These are phyloP conservation scores for Leucania comma DNA, from an alignment of 2,888 invertebrate genomes.

Conservation along the genomic window DNA sequence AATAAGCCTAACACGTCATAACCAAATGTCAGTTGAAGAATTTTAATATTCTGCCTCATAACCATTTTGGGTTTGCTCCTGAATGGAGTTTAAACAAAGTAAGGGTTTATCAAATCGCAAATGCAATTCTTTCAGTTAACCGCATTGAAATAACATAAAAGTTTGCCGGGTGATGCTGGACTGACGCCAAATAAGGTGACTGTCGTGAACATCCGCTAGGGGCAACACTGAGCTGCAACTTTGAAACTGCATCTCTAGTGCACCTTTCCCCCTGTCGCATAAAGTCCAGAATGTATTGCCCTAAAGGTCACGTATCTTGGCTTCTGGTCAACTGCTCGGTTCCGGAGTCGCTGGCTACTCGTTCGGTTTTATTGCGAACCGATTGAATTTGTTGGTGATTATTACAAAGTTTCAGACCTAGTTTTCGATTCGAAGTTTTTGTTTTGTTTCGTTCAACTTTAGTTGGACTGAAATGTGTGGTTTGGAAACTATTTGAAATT, in stretches of 20 bases:
- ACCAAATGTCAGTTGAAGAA: constrained; percentile 15
- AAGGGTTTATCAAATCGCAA: constrained; percentile 71
- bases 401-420: constrained; percentile 72
- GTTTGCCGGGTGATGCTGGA: constrained; percentile 84
- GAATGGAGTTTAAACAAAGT: constrained; percentile 61
- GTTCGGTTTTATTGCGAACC: constrained; percentile 82
- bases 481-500: constrained; percentile 6
- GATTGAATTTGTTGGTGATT: constrained; percentile 84
- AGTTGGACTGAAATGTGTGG: constrained; percentile 29
- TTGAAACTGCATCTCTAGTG: constrained; percentile 63
- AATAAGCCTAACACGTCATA: constrained; percentile 18
- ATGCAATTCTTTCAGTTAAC: constrained; percentile 81
- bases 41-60: constrained; percentile 21
- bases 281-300: constrained; percentile 71
- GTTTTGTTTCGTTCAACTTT: constrained; percentile 34
- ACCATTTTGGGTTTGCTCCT: constrained; percentile 35
- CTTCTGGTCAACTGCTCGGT: constrained; percentile 78
- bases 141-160: constrained; percentile 89
- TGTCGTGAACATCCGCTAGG: constrained; percentile 85
- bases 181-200: constrained; percentile 89
- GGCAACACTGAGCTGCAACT: constrained; percentile 74
- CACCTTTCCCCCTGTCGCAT: constrained; percentile 63
- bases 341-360: constrained; percentile 81
- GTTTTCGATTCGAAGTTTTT: constrained; percentile 47
- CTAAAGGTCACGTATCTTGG: constrained; percentile 60